phyloP scores from a whole-genome alignment of 1,140 invertebrate genomes.

The Hirudo medicinalis region DNA sequence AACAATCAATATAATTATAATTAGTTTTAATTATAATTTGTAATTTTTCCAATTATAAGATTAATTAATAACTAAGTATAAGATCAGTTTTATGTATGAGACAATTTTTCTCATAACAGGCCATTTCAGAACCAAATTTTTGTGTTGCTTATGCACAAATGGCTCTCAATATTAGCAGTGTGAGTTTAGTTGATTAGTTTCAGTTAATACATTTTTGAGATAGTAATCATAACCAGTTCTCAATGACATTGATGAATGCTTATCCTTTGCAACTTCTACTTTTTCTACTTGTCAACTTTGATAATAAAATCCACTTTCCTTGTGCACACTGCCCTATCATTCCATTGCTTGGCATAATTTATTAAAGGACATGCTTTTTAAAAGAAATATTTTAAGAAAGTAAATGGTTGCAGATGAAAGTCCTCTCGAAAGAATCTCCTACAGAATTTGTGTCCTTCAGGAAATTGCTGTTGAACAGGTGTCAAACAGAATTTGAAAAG shows the following conservation, averaged over 20 bases:
- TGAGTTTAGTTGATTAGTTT: conserved; percentile 18
- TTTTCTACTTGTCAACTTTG: too few species aligned
- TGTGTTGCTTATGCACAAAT: conserved; percentile 75
- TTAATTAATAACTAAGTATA: not conserved
- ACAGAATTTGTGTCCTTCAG: conserved; percentile 56
- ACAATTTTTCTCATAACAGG: conserved; percentile 41
- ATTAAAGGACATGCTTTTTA: too few species aligned
- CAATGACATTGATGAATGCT: too few species aligned
- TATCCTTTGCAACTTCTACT: too few species aligned
- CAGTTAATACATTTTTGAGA: too few species aligned
- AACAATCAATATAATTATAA: not conserved
- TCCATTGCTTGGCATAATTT: too few species aligned
- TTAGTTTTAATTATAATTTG: too few species aligned
- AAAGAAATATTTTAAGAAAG: too few species aligned
- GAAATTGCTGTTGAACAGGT: conserved; percentile 64
- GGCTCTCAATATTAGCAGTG: conserved; percentile 39
- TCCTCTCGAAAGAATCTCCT: conserved; percentile 29
- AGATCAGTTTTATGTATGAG: not conserved
- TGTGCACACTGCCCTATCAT: too few species aligned
- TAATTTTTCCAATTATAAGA: not conserved
- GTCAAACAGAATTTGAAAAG: conserved; percentile 75
- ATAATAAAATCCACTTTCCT: too few species aligned
- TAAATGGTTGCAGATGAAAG: conserved; percentile 30
- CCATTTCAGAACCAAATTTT: conserved; percentile 82
- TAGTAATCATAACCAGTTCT: too few species aligned